Evolutionary conservation across 2,797 vertebrate species (phyloP).

Genomic region (Denticeps clupeoides): DNA sequence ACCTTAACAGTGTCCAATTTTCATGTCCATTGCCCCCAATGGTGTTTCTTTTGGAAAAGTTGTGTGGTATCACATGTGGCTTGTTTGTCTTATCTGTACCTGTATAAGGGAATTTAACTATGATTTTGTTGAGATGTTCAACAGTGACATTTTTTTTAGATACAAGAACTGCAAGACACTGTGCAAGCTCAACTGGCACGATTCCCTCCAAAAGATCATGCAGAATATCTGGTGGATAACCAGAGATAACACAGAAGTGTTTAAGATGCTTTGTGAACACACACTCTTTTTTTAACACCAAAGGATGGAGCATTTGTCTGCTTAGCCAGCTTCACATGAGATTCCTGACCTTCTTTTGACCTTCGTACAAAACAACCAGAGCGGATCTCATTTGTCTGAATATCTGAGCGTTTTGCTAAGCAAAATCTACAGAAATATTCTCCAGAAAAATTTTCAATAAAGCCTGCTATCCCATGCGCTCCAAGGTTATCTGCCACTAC

Average conservation of each 20-base stretch:
- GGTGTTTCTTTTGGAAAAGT: background rate
- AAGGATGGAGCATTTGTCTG: background rate
- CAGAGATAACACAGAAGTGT: constrained; percentile 11
- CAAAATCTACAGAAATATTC: constrained; percentile 7
- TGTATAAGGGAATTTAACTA: background rate
- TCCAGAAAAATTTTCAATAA: constrained; percentile 8
- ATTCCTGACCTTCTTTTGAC: background rate
- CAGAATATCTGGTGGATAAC: constrained; percentile 14
- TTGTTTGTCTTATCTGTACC: background rate
- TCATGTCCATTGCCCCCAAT: background rate
- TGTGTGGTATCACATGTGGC: background rate
- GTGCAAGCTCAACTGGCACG: constrained; percentile 12
- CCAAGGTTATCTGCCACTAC: constrained; percentile 7
- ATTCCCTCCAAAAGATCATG: constrained; percentile 3
- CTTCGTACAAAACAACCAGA: background rate
- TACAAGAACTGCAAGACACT: background rate
- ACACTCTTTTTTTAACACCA: constrained; percentile 7
- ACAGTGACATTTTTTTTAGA: background rate
- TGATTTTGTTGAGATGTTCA: background rate
- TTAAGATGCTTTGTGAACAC: constrained; percentile 11
- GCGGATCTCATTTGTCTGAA: constrained; percentile 6
- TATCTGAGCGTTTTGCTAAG: background rate
- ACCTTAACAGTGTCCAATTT: constrained; percentile 7
- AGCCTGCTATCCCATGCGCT: constrained; percentile 8
- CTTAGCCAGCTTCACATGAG: background rate